Evolutionary conservation across 2,113 vertebrate species (phyloP).

Genomic region (Antechinus flavipes): DNA sequence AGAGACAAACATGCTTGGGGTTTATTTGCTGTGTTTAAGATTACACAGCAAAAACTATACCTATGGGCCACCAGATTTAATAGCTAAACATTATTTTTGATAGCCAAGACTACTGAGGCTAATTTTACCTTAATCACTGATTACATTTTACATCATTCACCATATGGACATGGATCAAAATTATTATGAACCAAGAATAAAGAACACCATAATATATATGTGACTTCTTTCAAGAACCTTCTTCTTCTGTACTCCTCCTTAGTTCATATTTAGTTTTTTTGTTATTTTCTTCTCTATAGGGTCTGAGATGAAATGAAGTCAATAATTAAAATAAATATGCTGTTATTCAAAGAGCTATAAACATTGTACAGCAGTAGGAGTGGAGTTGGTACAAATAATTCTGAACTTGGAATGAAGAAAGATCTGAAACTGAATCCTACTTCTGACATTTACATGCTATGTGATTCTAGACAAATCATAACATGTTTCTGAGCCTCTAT

Average conservation of each 20-base stretch:
- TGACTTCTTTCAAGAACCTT: not conserved
- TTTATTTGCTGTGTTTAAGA: constrained; percentile 58
- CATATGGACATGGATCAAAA: not conserved
- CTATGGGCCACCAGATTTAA: constrained; percentile 17
- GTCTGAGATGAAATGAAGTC: not conserved
- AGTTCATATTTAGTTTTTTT: not conserved
- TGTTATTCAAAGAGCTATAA: not conserved
- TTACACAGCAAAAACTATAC: constrained; percentile 53
- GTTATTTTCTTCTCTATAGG: not conserved
- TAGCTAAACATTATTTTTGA: not conserved
- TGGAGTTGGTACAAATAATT: not conserved
- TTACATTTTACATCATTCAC: not conserved
- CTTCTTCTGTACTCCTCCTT: not conserved
- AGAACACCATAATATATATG: not conserved
- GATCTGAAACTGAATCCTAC: not conserved
- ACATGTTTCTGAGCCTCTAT: not conserved
- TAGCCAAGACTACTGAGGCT: not conserved
- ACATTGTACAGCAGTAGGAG: not conserved
- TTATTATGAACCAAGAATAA: not conserved
- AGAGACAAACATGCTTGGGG: constrained; percentile 29
- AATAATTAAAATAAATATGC: accelerated
- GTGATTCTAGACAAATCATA: not conserved
- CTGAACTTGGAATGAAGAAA: not conserved
- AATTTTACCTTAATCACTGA: not conserved
- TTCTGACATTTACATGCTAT: not conserved